Evolutionary conservation across 2,797 vertebrate genomes (phyloP).

Genomic region (Glossophaga mutica): DNA sequence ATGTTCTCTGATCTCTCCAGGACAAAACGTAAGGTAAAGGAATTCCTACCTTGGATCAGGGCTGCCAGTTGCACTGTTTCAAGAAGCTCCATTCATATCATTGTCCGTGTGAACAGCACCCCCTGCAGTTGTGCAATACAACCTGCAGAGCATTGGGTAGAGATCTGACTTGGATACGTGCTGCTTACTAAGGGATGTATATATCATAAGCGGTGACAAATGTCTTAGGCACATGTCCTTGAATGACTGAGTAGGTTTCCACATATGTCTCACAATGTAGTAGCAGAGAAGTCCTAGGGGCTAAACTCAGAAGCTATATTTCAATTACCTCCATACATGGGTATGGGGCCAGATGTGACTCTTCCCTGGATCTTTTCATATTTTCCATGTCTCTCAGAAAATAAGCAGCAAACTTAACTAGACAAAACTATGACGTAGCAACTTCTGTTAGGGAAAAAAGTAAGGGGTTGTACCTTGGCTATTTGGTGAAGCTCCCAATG

Average conservation of each 20-base stretch:
- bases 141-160: background rate
- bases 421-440: background rate
- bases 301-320: background rate
- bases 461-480: background rate
- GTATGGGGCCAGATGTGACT: background rate
- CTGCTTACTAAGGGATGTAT: background rate
- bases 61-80: background rate
- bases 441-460: background rate
- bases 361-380: background rate
- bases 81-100: background rate
- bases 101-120: background rate
- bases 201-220: background rate
- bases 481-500: slow-evolving; percentile 3
- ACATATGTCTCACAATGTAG: background rate
- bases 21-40: background rate
- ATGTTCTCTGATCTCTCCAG: background rate
- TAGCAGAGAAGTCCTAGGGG: background rate
- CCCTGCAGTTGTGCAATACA: background rate
- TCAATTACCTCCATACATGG: background rate
- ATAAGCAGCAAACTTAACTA: background rate
- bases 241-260: background rate
- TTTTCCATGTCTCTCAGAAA: background rate
- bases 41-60: background rate
- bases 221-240: background rate
- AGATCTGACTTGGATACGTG: background rate